phyloP scores from a whole-genome alignment of 2,888 invertebrate genomes.

The Ophion obscuratus region DNA sequence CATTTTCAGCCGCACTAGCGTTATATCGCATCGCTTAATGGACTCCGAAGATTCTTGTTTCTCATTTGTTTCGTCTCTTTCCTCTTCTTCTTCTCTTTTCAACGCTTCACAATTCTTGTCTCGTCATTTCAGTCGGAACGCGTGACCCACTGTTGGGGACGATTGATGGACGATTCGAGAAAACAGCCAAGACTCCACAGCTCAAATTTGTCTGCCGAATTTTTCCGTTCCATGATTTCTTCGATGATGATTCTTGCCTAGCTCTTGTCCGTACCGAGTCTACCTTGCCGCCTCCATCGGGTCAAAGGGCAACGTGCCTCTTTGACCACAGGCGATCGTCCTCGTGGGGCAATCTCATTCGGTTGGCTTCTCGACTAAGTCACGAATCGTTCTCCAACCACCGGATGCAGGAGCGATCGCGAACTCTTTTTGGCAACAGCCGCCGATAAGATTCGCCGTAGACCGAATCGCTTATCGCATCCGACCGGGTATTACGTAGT shows the following conservation, averaged over 20 bases:
- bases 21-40: constrained; percentile 19
- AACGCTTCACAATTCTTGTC: constrained; percentile 1
- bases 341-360: not conserved
- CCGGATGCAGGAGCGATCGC: not conserved
- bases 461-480: constrained; percentile 43
- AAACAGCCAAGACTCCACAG: not conserved
- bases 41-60: constrained; percentile 25
- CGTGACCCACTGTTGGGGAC: not conserved
- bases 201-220: not conserved
- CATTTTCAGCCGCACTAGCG: constrained; percentile 4
- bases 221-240: not conserved
- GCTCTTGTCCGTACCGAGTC: no score
- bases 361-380: not conserved
- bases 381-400: not conserved
- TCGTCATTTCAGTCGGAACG: not conserved
- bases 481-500: constrained; percentile 54
- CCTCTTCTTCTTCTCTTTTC: constrained; percentile 26
- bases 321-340: not conserved
- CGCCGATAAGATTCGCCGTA: constrained; percentile 38
- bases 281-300: not conserved
- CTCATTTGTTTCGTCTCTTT: not conserved
- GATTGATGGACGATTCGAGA: not conserved
- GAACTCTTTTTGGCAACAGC: not conserved
- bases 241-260: not conserved
- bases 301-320: not conserved